Evolutionary conservation across 1,140 invertebrate species (phyloP), one percentile per base, ranked within the genome.

Genomic region (Phenacoccus solenopsis): DNA sequence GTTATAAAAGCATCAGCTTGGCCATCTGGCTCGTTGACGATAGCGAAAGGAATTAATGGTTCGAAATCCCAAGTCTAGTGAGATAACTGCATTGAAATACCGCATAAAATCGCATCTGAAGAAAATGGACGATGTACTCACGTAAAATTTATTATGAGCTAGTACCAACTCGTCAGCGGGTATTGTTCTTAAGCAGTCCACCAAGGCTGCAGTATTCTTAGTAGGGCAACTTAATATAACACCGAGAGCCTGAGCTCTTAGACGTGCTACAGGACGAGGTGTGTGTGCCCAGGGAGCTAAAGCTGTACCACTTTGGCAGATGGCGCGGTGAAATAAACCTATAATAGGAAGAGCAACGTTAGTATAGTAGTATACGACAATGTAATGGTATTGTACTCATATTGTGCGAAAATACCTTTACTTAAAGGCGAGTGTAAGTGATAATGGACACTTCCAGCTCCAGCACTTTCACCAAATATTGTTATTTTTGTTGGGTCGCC

Each of bases 401-500:
- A n/a, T n/a, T n/a, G n/a, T n/a, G n/a, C n/a, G 35, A 49, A 56
- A 72, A 77, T 79, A 85, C 85, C 84, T 73, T 78, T 74, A 12
- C 85, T 82, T 67, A 84, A 79, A 27, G 85, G 84, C 0, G 86
- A 87, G 5, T 82, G 75, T 73, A 86, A 79, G 74, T 86, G 86
- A 72, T 84, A 79, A 21, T 83, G 75, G 3, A 85, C 81, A 74
- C 82, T 83, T 20, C 82, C 82, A 24, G 84, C 85, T 1, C 86
- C 86, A 3, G 85, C 82, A 0, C 82, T 83, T 77, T 90, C 84
- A 1, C 89, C 89, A 69, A 89, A 80, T 0, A 91, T 75, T 0
- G 90, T 91, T 0, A 92, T 80, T 32, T 82, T 79, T 12, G 82
- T 78, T 0, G 84, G 80, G 79, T 91, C 86, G 5, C 89, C 90